phyloP scores from a whole-genome alignment of 2,113 vertebrate species.

The Leucopsar rothschildi region DNA sequence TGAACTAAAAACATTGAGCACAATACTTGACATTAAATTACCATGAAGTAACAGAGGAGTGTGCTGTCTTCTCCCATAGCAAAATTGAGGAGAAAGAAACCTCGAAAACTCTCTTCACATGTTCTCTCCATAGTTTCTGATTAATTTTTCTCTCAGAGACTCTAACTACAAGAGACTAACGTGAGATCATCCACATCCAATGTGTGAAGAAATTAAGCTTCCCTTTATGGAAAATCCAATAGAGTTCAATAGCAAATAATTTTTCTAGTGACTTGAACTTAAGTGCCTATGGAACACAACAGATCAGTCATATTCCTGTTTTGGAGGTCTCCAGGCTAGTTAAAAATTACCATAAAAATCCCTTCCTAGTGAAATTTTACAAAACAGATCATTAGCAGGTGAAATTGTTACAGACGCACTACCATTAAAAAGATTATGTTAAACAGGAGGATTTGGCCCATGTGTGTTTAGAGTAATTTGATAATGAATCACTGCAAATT shows the following conservation, averaged over 20 bases:
- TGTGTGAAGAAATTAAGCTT: not conserved
- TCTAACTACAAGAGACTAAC: not conserved
- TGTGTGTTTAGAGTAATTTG: not conserved
- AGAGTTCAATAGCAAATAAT: conserved; percentile 22
- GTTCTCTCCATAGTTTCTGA: not conserved
- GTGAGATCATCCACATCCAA: not conserved
- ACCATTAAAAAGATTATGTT: not conserved
- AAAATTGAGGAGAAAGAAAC: not conserved
- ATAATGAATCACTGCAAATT: not conserved
- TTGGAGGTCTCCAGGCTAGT: not conserved
- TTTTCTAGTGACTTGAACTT: conserved; percentile 19
- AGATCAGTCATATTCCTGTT: not conserved
- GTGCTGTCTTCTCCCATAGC: not conserved
- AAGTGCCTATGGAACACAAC: not conserved
- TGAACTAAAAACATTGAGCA: not conserved
- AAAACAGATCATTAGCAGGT: not conserved
- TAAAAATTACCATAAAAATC: not conserved
- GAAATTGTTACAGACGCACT: accelerated
- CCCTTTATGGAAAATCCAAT: not conserved
- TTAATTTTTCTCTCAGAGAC: not conserved
- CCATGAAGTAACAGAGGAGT: not conserved
- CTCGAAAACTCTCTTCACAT: not conserved
- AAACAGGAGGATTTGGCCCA: not conserved
- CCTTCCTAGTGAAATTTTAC: not conserved
- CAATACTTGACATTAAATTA: not conserved